These are phyloP conservation scores for Sander vitreus DNA, from an alignment of 2,113 vertebrate species.

Conservation along the genomic window DNA sequence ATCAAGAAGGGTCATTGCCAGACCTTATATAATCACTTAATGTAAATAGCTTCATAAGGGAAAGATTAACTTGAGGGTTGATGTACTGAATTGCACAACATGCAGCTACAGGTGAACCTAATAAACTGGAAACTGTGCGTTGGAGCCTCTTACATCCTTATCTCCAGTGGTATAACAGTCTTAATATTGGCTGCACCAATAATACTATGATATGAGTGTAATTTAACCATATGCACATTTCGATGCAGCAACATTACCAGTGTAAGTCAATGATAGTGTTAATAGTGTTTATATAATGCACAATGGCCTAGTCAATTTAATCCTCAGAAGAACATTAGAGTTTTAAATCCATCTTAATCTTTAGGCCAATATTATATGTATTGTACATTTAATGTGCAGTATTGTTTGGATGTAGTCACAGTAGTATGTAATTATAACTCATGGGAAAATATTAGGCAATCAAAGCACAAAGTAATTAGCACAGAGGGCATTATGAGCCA, in stretches of 20 bases:
- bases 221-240: neutral
- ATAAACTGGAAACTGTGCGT: neutral
- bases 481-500: conserved; percentile 45
- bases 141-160: neutral
- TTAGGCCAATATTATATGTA: neutral
- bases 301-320: neutral
- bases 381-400: neutral
- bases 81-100: neutral
- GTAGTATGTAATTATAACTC: neutral
- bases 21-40: neutral
- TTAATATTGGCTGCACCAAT: neutral
- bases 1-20: neutral
- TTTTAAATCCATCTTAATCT: neutral
- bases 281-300: neutral
- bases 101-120: neutral
- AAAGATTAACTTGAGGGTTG: neutral
- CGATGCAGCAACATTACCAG: neutral
- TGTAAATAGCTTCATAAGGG: conserved; percentile 1
- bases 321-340: neutral
- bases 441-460: conserved; percentile 52
- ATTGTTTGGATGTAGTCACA: neutral
- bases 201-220: neutral
- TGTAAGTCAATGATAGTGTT: neutral
- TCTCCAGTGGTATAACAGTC: neutral
- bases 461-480: conserved; percentile 38